Evolutionary conservation across 2,888 invertebrate species (phyloP).

Genomic region (Adelphocoris suturalis): DNA sequence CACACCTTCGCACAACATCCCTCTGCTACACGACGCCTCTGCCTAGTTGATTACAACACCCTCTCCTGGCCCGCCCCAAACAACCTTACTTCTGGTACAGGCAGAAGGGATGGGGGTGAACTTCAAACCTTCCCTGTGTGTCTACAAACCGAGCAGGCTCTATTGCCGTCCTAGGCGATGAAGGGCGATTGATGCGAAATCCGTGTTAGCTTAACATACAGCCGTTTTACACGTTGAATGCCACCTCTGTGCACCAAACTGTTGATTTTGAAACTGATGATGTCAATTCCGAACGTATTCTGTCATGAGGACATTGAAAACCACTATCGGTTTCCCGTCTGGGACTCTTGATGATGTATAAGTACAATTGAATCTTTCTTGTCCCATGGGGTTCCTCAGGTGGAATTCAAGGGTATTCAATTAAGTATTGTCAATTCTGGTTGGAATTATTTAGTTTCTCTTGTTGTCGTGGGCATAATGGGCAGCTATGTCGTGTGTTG

Average conservation of each 20-base stretch:
- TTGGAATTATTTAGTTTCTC: no score
- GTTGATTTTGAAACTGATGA: background rate
- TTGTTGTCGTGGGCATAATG: no score
- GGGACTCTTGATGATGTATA: no score
- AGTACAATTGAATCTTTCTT: no score
- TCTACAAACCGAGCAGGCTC: background rate
- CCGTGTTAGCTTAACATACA: background rate
- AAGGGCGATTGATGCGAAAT: background rate
- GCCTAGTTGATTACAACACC: constrained; percentile 49
- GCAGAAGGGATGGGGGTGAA: background rate
- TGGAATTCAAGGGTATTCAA: no score
- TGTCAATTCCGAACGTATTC: no score
- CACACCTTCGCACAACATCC: constrained; percentile 24
- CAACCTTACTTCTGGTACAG: background rate
- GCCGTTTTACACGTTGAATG: background rate
- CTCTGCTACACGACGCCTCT: constrained; percentile 39
- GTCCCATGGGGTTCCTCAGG: no score
- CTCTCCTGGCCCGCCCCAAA: background rate
- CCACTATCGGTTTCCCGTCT: no score
- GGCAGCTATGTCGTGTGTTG: no score
- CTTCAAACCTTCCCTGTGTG: background rate
- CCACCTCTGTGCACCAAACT: background rate
- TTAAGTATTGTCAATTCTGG: no score
- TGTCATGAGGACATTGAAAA: no score
- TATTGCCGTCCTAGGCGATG: background rate